These are phyloP conservation scores for Eutolmus rufibarbis DNA, from an alignment of 2,888 invertebrate genomes.

Conservation along the genomic window DNA sequence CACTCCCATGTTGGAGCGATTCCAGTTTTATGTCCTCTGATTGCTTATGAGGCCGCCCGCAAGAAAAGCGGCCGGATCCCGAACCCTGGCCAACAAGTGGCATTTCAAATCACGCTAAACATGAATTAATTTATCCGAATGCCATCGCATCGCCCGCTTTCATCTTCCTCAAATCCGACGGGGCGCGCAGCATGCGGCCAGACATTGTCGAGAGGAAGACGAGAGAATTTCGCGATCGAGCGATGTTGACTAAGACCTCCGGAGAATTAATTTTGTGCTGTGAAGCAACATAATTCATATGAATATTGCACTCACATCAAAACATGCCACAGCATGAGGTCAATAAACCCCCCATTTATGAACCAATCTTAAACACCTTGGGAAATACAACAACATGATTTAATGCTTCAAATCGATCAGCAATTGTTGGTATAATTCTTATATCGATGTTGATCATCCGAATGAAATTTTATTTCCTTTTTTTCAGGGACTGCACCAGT, in stretches of 20 bases:
- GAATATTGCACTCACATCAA: background rate
- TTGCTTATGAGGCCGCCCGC: background rate
- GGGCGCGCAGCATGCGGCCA: background rate
- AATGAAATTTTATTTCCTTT: no score
- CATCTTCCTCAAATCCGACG: background rate
- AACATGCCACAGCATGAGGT: background rate
- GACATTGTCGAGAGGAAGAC: background rate
- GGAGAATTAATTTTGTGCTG: background rate
- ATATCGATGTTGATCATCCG: no score
- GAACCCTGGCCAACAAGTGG: background rate
- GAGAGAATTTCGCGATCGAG: background rate
- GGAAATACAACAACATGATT: background rate
- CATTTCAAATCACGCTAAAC: background rate
- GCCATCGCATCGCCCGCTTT: background rate
- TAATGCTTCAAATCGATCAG: no score
- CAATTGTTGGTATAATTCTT: no score
- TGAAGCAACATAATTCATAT: background rate
- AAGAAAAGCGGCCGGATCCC: background rate
- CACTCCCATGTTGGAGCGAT: constrained; percentile 4
- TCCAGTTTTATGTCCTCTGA: constrained; percentile 1
- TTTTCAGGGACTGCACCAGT: no score
- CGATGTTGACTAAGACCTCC: background rate
- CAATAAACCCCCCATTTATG: background rate
- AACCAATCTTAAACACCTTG: background rate
- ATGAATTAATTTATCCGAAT: background rate